Evolutionary conservation across 1,140 invertebrate species (phyloP).

Genomic region (Eumaeus atala): DNA sequence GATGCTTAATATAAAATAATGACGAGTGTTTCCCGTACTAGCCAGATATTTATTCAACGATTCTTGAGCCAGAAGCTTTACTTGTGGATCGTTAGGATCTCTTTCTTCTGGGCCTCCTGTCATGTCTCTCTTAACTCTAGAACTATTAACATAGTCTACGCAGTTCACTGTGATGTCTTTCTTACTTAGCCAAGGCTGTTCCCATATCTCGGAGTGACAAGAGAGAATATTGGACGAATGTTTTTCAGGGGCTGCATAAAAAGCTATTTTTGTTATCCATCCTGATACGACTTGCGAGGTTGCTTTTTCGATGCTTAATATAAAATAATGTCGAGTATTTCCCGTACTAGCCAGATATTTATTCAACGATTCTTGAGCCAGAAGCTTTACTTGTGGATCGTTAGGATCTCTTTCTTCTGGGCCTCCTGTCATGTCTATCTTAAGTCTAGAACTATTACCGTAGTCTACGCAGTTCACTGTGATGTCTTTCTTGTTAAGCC

Average conservation of each 20-base stretch:
- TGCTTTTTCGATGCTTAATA: conserved; percentile 29
- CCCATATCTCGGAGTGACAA: conserved; percentile 25
- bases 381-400: conserved; percentile 20
- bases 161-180: conserved; percentile 19
- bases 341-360: conserved; percentile 29
- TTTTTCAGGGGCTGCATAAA: conserved; percentile 18
- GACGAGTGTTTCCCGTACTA: conserved; percentile 19
- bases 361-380: conserved; percentile 34
- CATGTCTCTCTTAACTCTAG: background rate
- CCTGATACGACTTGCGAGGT: conserved; percentile 36
- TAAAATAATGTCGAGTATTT: conserved; percentile 18
- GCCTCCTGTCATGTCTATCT: background rate
- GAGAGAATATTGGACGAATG: background rate
- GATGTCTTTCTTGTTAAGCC: conserved; percentile 15
- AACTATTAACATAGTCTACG: background rate
- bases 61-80: conserved; percentile 31
- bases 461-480: conserved; percentile 14
- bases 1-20: conserved; percentile 25
- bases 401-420: conserved; percentile 14
- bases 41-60: conserved; percentile 33
- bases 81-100: conserved; percentile 17
- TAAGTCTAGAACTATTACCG: background rate
- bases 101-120: conserved; percentile 9
- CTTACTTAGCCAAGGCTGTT: conserved; percentile 17
- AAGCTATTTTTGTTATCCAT: conserved; percentile 28